Percentiles rank a stretch among this genome's conserved stretches.
phyloP scores from a whole-genome alignment of 2,888 invertebrate genomes.

The Campopleginae sp. region DNA sequence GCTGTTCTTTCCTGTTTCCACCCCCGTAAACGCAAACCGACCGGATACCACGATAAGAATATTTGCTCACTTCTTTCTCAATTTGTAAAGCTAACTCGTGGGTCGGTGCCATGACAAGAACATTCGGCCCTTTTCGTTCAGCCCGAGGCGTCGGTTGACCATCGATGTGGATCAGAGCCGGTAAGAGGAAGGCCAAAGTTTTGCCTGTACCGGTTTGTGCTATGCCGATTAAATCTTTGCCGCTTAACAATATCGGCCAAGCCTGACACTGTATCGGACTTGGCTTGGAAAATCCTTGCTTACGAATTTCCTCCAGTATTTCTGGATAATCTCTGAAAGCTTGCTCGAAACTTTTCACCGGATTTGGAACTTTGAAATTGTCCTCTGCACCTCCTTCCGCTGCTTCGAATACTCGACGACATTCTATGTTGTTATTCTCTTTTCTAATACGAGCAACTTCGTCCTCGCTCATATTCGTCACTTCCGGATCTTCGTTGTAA shows the following conservation, averaged over 20 bases:
- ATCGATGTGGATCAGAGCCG: conserved; percentile 97
- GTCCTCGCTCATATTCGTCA: conserved; percentile 87
- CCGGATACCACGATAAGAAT: conserved; percentile 93
- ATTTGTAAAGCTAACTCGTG: conserved; percentile 97
- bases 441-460: conserved; percentile 88
- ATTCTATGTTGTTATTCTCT: conserved; percentile 90
- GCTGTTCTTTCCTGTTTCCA: conserved; percentile 92
- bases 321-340: conserved; percentile 90
- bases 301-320: conserved; percentile 91
- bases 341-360: conserved; percentile 92
- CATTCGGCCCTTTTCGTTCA: conserved; percentile 92
- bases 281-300: conserved; percentile 92
- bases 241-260: conserved; percentile 96
- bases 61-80: conserved; percentile 95
- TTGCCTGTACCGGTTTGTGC: conserved; percentile 98
- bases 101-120: conserved; percentile 96
- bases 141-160: conserved; percentile 91
- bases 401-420: conserved; percentile 88
- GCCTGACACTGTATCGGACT: conserved; percentile 97
- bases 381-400: conserved; percentile 82
- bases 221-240: conserved; percentile 97
- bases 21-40: conserved; percentile 97
- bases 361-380: conserved; percentile 88
- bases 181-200: conserved; percentile 96
- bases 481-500: conserved; percentile 91